phyloP scores from a whole-genome alignment of 2,797 vertebrate species.

The Coracias cyanogaster region DNA sequence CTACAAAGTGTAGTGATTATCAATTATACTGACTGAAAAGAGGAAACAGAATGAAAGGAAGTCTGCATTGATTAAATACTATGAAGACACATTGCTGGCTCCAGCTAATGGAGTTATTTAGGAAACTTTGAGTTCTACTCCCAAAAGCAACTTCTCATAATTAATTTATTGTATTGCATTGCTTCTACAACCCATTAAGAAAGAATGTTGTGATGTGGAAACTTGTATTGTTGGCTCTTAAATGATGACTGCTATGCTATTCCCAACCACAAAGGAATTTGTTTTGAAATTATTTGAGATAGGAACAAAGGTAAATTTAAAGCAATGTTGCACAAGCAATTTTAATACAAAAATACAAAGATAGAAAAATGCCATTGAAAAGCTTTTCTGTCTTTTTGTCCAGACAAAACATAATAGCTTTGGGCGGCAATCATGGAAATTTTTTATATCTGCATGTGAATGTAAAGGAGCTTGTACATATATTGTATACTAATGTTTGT shows the following conservation, averaged over 20 bases:
- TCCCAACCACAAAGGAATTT: not conserved
- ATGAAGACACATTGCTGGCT: slow-evolving; percentile 15
- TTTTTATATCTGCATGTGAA: not conserved
- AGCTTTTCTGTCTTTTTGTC: not conserved
- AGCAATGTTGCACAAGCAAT: not conserved
- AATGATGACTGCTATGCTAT: not conserved
- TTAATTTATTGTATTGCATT: slow-evolving; percentile 57
- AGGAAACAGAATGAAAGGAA: slow-evolving; percentile 38
- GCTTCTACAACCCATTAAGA: slow-evolving; percentile 48
- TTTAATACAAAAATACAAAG: not conserved
- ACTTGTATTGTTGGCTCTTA: not conserved
- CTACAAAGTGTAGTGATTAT: not conserved
- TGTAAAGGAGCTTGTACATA: not conserved
- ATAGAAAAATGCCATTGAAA: not conserved
- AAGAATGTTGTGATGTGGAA: not conserved
- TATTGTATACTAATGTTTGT: not conserved
- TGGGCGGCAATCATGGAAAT: not conserved
- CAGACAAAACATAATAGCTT: not conserved
- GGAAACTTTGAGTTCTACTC: slow-evolving; percentile 50
- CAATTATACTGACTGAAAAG: slow-evolving; percentile 23
- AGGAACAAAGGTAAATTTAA: not conserved
- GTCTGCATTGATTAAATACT: slow-evolving; percentile 30
- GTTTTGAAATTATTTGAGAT: not conserved
- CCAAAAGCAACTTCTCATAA: slow-evolving; percentile 59
- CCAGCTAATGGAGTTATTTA: slow-evolving; percentile 55